These are phyloP conservation scores for Piezodorus guildinii DNA, from an alignment of 1,140 invertebrate genomes.

Conservation along the genomic window DNA sequence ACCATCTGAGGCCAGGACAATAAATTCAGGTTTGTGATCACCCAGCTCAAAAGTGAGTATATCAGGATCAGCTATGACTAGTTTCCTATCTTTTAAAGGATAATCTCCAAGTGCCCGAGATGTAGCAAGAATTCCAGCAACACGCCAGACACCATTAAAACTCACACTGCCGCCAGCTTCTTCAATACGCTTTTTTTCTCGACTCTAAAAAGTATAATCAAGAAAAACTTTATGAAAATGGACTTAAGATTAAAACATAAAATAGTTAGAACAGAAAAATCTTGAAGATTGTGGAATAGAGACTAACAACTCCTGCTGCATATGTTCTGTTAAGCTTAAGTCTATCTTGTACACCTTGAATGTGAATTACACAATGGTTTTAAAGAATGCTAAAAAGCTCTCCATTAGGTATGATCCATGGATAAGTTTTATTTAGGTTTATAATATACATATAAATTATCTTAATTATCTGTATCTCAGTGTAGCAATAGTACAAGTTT, in stretches of 20 bases:
- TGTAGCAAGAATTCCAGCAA: conserved; percentile 89
- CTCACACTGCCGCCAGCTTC: conserved; percentile 87
- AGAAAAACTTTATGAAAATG: neutral
- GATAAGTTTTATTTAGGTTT: too few species aligned
- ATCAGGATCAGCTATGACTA: conserved; percentile 90
- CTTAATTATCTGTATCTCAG: too few species aligned
- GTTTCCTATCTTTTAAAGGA: conserved; percentile 83
- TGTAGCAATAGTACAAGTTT: too few species aligned
- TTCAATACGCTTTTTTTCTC: conserved; percentile 76
- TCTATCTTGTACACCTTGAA: too few species aligned
- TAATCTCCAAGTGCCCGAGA: conserved; percentile 90
- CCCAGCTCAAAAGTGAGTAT: conserved; percentile 83
- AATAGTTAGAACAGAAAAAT: too few species aligned
- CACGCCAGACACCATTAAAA: conserved; percentile 92
- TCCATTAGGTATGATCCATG: too few species aligned
- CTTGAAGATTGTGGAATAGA: too few species aligned
- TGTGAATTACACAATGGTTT: too few species aligned
- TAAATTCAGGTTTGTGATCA: conserved; percentile 73
- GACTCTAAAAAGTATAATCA: conserved; percentile 42
- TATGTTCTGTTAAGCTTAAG: too few species aligned
- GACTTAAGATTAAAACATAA: neutral
- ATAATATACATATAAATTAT: too few species aligned
- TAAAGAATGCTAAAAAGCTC: too few species aligned
- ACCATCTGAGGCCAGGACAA: conserved; percentile 88
- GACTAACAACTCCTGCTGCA: too few species aligned